These are phyloP conservation scores for Rhagologus leucostigma DNA, from an alignment of 2,113 vertebrate genomes.

Conservation along the genomic window DNA sequence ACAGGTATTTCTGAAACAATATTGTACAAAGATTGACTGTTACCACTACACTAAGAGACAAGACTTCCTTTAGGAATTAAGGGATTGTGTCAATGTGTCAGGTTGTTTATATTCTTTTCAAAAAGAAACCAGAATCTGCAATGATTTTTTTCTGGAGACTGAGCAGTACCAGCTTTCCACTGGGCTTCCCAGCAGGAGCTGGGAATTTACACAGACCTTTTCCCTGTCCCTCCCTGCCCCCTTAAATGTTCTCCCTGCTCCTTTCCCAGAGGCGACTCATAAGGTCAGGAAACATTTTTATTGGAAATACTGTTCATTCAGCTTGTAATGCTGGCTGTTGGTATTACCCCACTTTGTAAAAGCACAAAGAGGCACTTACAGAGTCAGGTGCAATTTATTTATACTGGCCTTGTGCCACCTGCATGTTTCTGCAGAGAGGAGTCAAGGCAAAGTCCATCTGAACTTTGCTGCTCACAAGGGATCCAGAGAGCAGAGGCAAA, in stretches of 20 bases:
- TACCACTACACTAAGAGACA: neutral
- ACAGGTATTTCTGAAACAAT: neutral
- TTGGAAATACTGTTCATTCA: neutral
- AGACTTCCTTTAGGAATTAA: neutral
- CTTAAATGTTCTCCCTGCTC: neutral
- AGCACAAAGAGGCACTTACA: neutral
- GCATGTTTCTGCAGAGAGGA: neutral
- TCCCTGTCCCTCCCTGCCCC: neutral
- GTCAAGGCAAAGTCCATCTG: neutral
- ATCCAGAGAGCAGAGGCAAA: neutral
- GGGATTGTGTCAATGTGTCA: neutral
- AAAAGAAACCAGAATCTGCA: neutral
- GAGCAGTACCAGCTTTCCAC: neutral
- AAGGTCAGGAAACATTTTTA: neutral
- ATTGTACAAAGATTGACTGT: neutral
- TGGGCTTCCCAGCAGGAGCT: neutral
- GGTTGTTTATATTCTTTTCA: neutral
- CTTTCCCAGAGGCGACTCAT: neutral
- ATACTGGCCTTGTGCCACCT: neutral
- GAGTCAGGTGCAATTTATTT: conserved; percentile 35
- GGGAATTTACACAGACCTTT: neutral
- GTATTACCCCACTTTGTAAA: neutral
- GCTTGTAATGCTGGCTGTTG: neutral
- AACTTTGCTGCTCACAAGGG: neutral
- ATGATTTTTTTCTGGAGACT: neutral